A percentile compares a stretch with the other conserved stretches of the same genome.
These are phyloP conservation scores for Tupiocoris notatus DNA, from an alignment of 2,888 invertebrate genomes.

Conservation along the genomic window DNA sequence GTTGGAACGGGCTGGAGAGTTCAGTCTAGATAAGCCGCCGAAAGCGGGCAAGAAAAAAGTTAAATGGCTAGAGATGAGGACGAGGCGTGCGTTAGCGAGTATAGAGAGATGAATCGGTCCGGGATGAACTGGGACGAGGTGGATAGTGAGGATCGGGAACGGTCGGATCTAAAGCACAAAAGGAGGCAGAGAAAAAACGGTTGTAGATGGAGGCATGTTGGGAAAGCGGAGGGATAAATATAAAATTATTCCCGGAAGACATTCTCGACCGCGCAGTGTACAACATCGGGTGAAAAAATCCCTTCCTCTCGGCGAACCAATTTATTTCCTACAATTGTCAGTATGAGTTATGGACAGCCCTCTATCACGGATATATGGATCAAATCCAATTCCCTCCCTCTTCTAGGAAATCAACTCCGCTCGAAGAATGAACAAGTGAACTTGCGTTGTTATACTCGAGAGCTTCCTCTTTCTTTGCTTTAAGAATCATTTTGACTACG, in stretches of 20 bases:
- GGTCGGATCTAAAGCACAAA: neutral
- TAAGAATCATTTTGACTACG: no score
- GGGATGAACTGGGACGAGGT: neutral
- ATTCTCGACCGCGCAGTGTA: conserved; percentile 6
- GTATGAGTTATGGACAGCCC: conserved; percentile 27
- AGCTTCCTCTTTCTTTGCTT: no score
- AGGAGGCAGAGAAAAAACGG: no score
- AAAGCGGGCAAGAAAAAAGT: neutral
- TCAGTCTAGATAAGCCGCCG: no score
- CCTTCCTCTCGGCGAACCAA: conserved; percentile 22
- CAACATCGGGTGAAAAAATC: conserved; percentile 17
- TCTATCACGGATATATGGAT: conserved; percentile 27
- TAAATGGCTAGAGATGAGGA: neutral
- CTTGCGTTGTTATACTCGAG: no score
- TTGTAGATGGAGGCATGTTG: no score
- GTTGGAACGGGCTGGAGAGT: no score
- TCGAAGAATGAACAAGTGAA: conserved; percentile 19
- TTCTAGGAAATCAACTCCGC: conserved; percentile 29
- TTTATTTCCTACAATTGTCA: conserved; percentile 38
- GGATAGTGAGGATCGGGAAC: neutral
- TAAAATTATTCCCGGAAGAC: conserved; percentile 15
- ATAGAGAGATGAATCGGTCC: neutral
- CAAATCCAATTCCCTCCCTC: conserved; percentile 29
- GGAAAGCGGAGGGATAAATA: conserved; percentile 20
- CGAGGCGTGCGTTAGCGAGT: neutral